Evolutionary conservation across 92 coral and sea anemone species (phyloP).

Genomic region (Desmophyllum pertusum): DNA sequence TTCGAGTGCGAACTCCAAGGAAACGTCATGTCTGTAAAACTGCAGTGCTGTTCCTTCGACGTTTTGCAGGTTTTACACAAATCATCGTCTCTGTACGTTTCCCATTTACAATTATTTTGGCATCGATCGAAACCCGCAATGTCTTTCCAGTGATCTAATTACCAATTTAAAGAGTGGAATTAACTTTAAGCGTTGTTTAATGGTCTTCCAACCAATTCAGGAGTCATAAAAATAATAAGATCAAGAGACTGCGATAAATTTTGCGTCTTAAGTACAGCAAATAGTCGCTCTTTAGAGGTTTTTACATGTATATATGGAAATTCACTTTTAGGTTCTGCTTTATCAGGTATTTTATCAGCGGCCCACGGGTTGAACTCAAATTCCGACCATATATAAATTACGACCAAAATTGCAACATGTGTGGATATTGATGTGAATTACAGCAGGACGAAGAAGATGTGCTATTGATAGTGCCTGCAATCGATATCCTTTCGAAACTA

Average conservation of each 20-base stretch:
- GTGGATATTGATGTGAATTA: slow-evolving; percentile 25
- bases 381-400: slow-evolving; percentile 36
- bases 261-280: background rate
- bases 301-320: slow-evolving; percentile 41
- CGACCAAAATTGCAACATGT: slow-evolving; percentile 38
- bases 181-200: slow-evolving; percentile 45
- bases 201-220: slow-evolving; percentile 13
- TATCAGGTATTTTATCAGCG: slow-evolving; percentile 43
- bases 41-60: background rate
- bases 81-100: background rate
- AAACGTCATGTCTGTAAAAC: background rate
- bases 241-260: slow-evolving; percentile 3
- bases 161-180: slow-evolving; percentile 14
- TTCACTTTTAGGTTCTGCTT: slow-evolving; percentile 31
- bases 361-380: slow-evolving; percentile 35
- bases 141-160: slow-evolving; percentile 5
- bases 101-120: background rate
- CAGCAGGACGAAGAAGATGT: slow-evolving; percentile 14
- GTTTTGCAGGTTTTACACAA: background rate
- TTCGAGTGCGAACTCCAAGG: background rate
- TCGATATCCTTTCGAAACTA: slow-evolving; percentile 29
- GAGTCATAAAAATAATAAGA: slow-evolving; percentile 8
- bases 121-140: background rate
- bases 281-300: background rate
- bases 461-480: background rate